Evolutionary conservation across 2,888 invertebrate species (phyloP).

Genomic region (Barypeithes pellucidus): DNA sequence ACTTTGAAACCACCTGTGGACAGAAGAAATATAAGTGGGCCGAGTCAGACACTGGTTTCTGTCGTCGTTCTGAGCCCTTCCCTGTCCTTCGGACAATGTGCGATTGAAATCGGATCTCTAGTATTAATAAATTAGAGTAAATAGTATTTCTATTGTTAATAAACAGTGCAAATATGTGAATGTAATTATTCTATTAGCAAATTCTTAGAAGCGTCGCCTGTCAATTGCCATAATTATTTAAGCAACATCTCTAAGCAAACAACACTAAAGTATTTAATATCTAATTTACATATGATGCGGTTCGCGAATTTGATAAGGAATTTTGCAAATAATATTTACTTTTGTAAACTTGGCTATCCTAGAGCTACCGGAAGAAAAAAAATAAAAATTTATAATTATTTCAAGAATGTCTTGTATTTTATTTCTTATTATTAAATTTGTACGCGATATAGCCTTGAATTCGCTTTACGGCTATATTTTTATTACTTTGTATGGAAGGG

Average conservation of each 20-base stretch:
- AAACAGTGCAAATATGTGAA: neutral
- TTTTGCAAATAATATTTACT: constrained; percentile 7
- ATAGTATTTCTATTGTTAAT: neutral
- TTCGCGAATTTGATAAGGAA: constrained; percentile 9
- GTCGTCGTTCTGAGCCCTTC: too few relatives aligned
- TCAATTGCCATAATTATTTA: constrained; percentile 13
- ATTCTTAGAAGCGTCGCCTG: neutral
- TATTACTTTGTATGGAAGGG: too few relatives aligned
- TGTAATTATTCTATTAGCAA: constrained; percentile 7
- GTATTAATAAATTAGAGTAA: neutral
- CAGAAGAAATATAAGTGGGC: too few relatives aligned
- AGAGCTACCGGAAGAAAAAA: too few relatives aligned
- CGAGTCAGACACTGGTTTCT: too few relatives aligned
- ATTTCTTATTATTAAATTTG: too few relatives aligned
- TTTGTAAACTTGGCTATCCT: neutral
- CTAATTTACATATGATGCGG: neutral
- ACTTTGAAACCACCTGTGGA: too few relatives aligned
- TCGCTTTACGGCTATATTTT: too few relatives aligned
- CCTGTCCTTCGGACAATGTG: too few relatives aligned
- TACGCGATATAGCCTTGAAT: too few relatives aligned
- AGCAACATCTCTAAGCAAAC: neutral
- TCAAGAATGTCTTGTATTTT: too few relatives aligned
- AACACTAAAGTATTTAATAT: constrained; percentile 3
- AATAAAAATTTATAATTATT: too few relatives aligned
- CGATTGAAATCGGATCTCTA: neutral